Conservation (phyloP, 2,888 invertebrate species). For the Rotaria magnacalcarata region DNA sequence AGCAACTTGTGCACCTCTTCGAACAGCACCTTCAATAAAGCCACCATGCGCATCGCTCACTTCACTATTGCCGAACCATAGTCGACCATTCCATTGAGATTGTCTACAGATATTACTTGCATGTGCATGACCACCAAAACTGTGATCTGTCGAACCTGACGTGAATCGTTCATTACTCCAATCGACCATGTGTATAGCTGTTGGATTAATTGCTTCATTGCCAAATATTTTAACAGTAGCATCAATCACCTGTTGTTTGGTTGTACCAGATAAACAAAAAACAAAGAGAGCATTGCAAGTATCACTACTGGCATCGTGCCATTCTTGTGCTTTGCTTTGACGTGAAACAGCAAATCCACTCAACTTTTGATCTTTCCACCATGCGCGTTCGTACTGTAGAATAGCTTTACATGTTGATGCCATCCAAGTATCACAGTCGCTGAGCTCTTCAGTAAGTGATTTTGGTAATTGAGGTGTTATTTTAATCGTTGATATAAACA, state of each 20-base stretch:
- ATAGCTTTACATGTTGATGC: not conserved
- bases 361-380: not conserved
- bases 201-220: not conserved
- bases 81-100: not conserved
- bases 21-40: not conserved
- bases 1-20: not conserved
- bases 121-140: not conserved
- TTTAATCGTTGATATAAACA: not conserved
- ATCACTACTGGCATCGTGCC: not conserved
- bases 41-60: not conserved
- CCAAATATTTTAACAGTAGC: not conserved
- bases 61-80: not conserved
- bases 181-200: not conserved
- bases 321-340: not conserved
- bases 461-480: not conserved
- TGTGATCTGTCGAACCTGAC: not conserved
- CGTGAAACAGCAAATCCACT: conserved; percentile 23
- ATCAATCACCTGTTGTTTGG: not conserved
- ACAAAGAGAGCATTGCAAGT: not conserved
- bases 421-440: not conserved
- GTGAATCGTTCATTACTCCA: not conserved
- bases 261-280: not conserved
- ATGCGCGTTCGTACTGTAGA: not conserved
- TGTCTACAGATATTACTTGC: not conserved
- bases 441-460: not conserved